A percentile compares a stretch with the other conserved stretches of the same genome.
Conservation (phyloP, 2,113 vertebrate species). For the Diadophis punctatus region DNA sequence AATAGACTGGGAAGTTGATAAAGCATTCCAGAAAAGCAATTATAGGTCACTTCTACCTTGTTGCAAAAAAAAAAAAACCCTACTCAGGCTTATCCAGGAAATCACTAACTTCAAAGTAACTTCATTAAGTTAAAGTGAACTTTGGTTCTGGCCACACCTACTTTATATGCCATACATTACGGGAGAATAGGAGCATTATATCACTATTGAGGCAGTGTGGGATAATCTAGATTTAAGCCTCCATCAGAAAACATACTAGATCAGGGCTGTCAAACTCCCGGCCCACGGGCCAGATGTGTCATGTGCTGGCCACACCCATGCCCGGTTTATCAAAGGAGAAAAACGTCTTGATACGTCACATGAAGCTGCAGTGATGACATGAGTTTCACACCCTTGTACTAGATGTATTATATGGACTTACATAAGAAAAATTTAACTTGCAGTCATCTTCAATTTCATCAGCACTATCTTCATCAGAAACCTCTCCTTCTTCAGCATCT, state of each 20-base stretch:
- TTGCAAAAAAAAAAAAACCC: not conserved
- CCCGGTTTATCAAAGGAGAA: too few species aligned
- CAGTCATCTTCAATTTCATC: constrained; percentile 98
- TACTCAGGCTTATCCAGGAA: not conserved
- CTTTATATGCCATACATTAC: not conserved
- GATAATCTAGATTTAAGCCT: not conserved
- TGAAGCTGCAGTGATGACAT: too few species aligned
- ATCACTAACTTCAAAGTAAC: not conserved
- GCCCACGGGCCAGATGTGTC: too few species aligned
- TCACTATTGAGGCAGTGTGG: not conserved
- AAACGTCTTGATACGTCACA: too few species aligned
- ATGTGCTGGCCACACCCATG: too few species aligned
- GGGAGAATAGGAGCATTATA: not conserved
- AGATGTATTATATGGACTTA: constrained; percentile 58
- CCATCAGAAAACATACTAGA: not conserved
- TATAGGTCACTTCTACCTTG: not conserved
- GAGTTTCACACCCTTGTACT: not conserved
- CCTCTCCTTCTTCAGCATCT: constrained; percentile 94
- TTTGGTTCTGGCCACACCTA: not conserved
- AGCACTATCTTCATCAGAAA: constrained; percentile 96
- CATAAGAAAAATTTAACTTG: constrained; percentile 87
- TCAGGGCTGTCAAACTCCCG: too few species aligned
- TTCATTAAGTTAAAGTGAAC: not conserved
- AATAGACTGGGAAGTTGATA: not conserved
- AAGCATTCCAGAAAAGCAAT: not conserved